phyloP scores from a whole-genome alignment of 2,888 invertebrate genomes.

The Phania funesta region DNA sequence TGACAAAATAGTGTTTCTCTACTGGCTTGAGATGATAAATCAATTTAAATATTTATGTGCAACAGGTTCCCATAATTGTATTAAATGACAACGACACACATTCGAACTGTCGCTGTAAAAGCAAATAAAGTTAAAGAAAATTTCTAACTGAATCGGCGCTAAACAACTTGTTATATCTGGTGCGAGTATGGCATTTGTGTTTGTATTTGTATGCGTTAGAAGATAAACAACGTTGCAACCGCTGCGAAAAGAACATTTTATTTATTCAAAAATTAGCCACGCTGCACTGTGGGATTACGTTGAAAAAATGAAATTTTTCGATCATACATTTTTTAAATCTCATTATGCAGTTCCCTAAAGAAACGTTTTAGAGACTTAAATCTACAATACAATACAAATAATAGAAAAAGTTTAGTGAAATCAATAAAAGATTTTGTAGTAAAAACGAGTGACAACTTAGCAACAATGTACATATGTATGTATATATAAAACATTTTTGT shows the following conservation, averaged over 20 bases:
- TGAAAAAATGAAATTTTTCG: no score
- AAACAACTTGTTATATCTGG: constrained; percentile 38
- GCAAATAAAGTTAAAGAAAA: background rate
- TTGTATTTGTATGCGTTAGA: background rate
- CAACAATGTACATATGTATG: no score
- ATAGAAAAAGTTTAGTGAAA: no score
- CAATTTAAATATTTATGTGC: constrained; percentile 49
- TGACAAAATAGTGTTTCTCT: constrained; percentile 12
- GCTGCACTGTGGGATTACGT: no score
- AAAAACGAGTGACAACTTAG: no score
- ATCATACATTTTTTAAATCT: no score
- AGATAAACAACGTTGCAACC: background rate
- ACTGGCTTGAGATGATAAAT: constrained; percentile 36
- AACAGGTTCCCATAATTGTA: constrained; percentile 53
- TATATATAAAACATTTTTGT: no score
- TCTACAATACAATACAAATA: no score
- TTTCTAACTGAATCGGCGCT: constrained; percentile 22
- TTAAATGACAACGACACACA: constrained; percentile 20
- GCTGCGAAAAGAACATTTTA: background rate
- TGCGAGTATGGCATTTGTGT: background rate
- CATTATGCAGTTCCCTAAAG: no score
- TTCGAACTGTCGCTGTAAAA: background rate
- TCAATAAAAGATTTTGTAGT: no score
- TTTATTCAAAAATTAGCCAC: background rate
- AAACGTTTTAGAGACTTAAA: no score